phyloP scores from a whole-genome alignment of 2,888 invertebrate species.

The Stomorhina lunata region DNA sequence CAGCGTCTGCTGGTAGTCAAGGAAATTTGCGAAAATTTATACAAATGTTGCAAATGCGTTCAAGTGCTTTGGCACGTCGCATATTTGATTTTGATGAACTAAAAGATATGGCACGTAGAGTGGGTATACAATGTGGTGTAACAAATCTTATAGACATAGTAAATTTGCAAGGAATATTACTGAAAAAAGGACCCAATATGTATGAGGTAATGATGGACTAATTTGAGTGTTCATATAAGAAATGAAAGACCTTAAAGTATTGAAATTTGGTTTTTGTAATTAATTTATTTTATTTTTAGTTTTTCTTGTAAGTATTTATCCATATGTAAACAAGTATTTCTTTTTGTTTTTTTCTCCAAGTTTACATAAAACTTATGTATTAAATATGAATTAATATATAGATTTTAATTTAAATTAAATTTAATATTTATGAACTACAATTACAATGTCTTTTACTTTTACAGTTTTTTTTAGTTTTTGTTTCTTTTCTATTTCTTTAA shows the following conservation, averaged over 20 bases:
- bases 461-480: conserved; percentile 17
- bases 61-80: conserved; percentile 85
- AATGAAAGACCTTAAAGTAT: conserved; percentile 26
- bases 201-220: conserved; percentile 84
- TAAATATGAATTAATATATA: conserved; percentile 52
- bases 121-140: conserved; percentile 82
- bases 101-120: conserved; percentile 85
- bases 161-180: conserved; percentile 91
- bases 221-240: conserved; percentile 36
- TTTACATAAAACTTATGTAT: conserved; percentile 67
- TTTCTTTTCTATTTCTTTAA: conserved; percentile 40
- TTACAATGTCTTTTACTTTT: conserved; percentile 64
- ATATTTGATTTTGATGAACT: conserved; percentile 89
- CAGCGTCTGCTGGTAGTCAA: conserved; percentile 80
- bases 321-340: conserved; percentile 61
- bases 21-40: conserved; percentile 86
- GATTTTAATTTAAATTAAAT: conserved; percentile 40
- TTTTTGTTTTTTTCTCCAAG: conserved; percentile 64
- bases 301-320: conserved; percentile 64
- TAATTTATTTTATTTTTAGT: conserved; percentile 14
- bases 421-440: conserved; percentile 44
- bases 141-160: conserved; percentile 87
- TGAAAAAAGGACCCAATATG: conserved; percentile 88
- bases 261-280: conserved; percentile 26
- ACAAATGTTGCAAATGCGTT: conserved; percentile 84